These are phyloP conservation scores for Drosophila kambysellisi DNA, from an alignment of 2,888 invertebrate genomes.

Conservation along the genomic window DNA sequence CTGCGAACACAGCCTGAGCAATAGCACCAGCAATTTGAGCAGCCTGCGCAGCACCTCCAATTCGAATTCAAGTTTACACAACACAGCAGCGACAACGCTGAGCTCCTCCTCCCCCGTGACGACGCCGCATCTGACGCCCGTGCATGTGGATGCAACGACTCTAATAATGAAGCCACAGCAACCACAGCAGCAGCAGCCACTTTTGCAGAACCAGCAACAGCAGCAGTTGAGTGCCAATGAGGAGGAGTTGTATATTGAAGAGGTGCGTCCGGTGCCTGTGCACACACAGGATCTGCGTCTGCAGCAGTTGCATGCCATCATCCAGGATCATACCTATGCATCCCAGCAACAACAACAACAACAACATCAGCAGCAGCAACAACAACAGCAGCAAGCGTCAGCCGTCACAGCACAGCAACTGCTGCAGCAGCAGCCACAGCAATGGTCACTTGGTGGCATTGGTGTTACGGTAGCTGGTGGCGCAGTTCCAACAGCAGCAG, in stretches of 20 bases:
- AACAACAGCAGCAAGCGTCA: constrained; percentile 35
- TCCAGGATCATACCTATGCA: constrained; percentile 85
- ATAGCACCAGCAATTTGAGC: constrained; percentile 54
- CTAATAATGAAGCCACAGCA: constrained; percentile 36
- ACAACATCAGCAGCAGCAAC: constrained; percentile 45
- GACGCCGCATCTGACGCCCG: constrained; percentile 50
- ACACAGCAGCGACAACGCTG: constrained; percentile 25
- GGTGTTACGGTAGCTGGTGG: constrained; percentile 69
- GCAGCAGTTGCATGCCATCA: constrained; percentile 83
- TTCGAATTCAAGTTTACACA: constrained; percentile 34
- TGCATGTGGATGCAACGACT: constrained; percentile 41
- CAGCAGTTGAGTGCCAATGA: constrained; percentile 66
- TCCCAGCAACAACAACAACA: constrained; percentile 59
- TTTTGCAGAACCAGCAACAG: constrained; percentile 24
- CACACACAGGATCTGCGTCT: constrained; percentile 82
- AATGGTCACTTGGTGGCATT: constrained; percentile 82
- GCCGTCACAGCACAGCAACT: constrained; percentile 39
- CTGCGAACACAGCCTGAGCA: constrained; percentile 48
- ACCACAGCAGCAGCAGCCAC: constrained; percentile 36
- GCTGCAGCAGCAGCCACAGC: constrained; percentile 61
- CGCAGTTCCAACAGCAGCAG: constrained; percentile 35
- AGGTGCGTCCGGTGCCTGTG: constrained; percentile 84
- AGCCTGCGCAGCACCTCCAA: constrained; percentile 41
- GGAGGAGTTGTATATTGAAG: constrained; percentile 84
- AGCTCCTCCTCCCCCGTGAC: constrained; percentile 14